Evolutionary conservation across 1,140 invertebrate genomes (phyloP), one percentile per base, ranked within the genome.

Genomic region (Neocloeon triangulifer): DNA sequence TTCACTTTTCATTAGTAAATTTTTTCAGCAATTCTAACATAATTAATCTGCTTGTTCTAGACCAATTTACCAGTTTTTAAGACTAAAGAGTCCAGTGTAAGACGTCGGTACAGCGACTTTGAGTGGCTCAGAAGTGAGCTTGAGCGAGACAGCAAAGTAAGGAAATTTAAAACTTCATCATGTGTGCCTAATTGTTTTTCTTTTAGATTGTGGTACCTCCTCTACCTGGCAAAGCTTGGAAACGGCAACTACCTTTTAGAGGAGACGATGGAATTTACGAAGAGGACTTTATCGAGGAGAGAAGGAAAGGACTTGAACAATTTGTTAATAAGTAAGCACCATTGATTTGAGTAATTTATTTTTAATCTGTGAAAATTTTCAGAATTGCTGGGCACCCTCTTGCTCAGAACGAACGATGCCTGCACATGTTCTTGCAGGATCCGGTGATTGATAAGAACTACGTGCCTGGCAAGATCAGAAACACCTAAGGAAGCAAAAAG

Each of bases 61-160:
- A 98, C 94, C 42, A 99, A 99, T 59, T 63, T 99, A 45, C 95
- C 95, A 31, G 91, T 99, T 36, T 99, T 99, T 59, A 97, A 96
- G 70, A 76, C 96, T 7, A 99, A 99, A 62, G 94, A 99, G 52
- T 98, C 92, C 1, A 92, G 74, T 52, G 94, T 98, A 1, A 62
- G 95, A 44, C 66, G 95, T 49, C 66, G 95, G 53, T 99, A 98
- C 59, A 96, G 89, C 61, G 95, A 99, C 59, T 99, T 99, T 62
- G 94, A 99, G 64, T 99, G 95, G 95, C 59, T 99, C 27, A 73
- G 91, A 56, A 94, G 86, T 58, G 94, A 99, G 66, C 56, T 99
- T 39, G 95, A 99, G 64, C 65, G 95, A 53, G 94, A 99, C 52
- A 97, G 91, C 58, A 99, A 99, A 69, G 85, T 91, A 54, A 56